Evolutionary conservation across 2,888 invertebrate species (phyloP).

Genomic region (Arrhopalites spinosus): DNA sequence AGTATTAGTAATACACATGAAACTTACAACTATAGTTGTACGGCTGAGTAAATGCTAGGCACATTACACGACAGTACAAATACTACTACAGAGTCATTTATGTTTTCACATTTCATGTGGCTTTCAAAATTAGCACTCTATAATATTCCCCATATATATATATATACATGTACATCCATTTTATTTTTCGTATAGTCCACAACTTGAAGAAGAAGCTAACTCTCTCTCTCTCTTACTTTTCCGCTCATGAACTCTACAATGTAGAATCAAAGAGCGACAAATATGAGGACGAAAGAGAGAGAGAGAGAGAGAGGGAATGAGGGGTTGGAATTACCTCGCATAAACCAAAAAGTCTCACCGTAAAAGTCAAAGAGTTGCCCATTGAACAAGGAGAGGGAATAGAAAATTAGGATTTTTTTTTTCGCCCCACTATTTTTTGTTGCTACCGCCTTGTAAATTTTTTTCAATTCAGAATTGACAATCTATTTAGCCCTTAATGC

Average conservation of each 20-base stretch:
- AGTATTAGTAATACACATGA: no score
- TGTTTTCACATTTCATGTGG: background rate
- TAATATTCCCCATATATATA: no score
- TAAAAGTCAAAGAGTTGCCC: no score
- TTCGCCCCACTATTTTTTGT: background rate
- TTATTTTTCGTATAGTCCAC: background rate
- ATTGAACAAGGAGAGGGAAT: no score
- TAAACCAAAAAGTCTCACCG: no score
- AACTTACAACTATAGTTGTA: background rate
- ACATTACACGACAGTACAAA: background rate
- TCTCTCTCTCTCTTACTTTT: background rate
- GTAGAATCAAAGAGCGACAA: background rate
- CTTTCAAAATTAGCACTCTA: conserved; percentile 11
- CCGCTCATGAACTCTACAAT: background rate
- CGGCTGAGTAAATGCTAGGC: background rate
- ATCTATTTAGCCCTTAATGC: no score
- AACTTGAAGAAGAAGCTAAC: background rate
- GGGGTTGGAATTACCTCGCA: background rate
- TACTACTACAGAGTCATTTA: conserved; percentile 6
- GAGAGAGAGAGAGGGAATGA: background rate
- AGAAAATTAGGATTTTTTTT: no score
- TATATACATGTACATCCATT: background rate
- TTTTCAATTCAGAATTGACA: background rate
- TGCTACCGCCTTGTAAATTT: background rate
- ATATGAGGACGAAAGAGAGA: no score